These are phyloP conservation scores for Halictus quadricinctus DNA, from an alignment of 2,888 invertebrate species.

Conservation along the genomic window DNA sequence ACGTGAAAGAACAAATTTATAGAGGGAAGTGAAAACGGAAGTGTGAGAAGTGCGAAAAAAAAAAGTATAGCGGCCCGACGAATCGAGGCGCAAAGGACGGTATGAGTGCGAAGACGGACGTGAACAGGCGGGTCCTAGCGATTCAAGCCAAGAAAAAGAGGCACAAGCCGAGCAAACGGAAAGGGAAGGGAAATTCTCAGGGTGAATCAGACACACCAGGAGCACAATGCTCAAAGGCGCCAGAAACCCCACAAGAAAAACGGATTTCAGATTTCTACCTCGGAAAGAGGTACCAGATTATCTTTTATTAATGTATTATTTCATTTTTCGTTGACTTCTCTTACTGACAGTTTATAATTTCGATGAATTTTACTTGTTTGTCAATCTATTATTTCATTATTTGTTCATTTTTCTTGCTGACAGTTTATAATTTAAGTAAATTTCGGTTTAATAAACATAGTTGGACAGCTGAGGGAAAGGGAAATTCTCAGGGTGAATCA, in stretches of 20 bases:
- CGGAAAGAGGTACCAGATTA: slow-evolving; percentile 75
- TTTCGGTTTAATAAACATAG: slow-evolving; percentile 12
- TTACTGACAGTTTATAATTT: slow-evolving; percentile 6
- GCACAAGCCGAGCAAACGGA: slow-evolving; percentile 93
- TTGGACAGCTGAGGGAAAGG: slow-evolving; percentile 83
- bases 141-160: slow-evolving; percentile 96
- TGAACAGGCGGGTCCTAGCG: slow-evolving; percentile 95
- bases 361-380: background rate
- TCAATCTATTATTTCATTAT: background rate
- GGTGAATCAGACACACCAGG: slow-evolving; percentile 81
- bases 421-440: slow-evolving; percentile 7
- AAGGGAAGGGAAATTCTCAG: slow-evolving; percentile 87
- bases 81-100: slow-evolving; percentile 66
- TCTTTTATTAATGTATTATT: slow-evolving; percentile 29
- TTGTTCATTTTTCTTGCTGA: background rate
- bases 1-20: slow-evolving; percentile 26
- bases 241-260: slow-evolving; percentile 64
- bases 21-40: slow-evolving; percentile 42
- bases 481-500: slow-evolving; percentile 83
- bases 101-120: slow-evolving; percentile 95
- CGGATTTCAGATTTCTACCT: slow-evolving; percentile 50
- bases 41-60: slow-evolving; percentile 33
- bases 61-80: slow-evolving; percentile 57
- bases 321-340: slow-evolving; percentile 7
- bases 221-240: slow-evolving; percentile 74